phyloP scores from a whole-genome alignment of 2,797 vertebrate genomes.

The Syncerus caffer region DNA sequence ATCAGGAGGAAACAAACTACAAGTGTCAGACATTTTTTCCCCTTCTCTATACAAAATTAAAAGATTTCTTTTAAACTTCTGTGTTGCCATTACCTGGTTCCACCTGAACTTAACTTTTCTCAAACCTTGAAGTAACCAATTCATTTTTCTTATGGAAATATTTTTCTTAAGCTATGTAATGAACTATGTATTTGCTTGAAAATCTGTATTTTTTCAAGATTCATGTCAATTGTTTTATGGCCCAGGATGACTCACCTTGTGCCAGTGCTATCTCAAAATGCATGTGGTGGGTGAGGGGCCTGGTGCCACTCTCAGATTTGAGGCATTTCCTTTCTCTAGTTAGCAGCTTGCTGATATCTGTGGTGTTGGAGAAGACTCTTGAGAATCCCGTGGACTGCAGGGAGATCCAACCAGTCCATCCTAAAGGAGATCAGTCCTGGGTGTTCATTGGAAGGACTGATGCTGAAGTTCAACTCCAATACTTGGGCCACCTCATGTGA shows the following conservation, averaged over 20 bases:
- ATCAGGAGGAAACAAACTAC: not conserved
- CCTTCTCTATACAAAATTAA: not conserved
- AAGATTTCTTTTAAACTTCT: not conserved
- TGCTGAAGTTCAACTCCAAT: too few relatives aligned
- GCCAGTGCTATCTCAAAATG: not conserved
- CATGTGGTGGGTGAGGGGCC: not conserved
- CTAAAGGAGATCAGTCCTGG: too few relatives aligned
- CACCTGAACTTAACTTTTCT: not conserved
- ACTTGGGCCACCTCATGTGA: too few relatives aligned
- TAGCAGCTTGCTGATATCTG: not conserved
- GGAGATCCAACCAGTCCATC: too few relatives aligned
- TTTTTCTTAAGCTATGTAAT: not conserved
- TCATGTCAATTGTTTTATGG: not conserved
- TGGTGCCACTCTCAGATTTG: not conserved
- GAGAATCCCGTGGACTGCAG: too few relatives aligned
- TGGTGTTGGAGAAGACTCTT: too few relatives aligned
- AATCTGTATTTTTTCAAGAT: not conserved
- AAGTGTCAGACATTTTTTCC: not conserved
- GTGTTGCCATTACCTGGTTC: not conserved
- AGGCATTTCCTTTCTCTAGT: not conserved
- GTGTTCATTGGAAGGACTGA: too few relatives aligned
- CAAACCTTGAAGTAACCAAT: not conserved
- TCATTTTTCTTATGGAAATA: not conserved
- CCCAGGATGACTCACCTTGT: not conserved
- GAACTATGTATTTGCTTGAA: not conserved